Evolutionary conservation across 2,113 vertebrate species (phyloP).

Genomic region (Solea solea): DNA sequence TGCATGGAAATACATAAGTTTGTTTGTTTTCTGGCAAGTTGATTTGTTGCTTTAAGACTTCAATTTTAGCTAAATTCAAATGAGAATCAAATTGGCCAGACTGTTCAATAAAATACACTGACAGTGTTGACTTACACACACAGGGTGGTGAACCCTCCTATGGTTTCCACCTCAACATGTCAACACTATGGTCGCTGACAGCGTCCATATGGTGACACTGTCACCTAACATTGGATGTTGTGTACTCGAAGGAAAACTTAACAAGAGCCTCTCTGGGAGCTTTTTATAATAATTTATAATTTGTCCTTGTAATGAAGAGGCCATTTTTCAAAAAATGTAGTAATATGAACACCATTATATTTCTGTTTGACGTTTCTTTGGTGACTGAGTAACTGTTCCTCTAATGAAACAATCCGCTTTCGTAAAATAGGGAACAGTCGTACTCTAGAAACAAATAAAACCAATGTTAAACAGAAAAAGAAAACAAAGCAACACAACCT

Average conservation of each 20-base stretch:
- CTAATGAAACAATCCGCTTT: not conserved
- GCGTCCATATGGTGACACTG: not conserved
- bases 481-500: not conserved
- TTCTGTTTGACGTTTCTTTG: not conserved
- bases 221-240: not conserved
- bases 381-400: not conserved
- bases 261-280: not conserved
- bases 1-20: conserved; percentile 35
- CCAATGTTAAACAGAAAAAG: conserved; percentile 19
- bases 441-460: conserved; percentile 12
- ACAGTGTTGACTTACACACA: conserved; percentile 68
- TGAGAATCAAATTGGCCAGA: conserved; percentile 77
- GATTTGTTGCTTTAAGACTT: conserved; percentile 61
- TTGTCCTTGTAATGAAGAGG: not conserved
- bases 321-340: no score
- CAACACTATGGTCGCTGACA: conserved; percentile 10
- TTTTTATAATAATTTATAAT: not conserved
- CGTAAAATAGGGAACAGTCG: not conserved
- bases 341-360: no score
- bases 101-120: conserved; percentile 68
- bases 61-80: conserved; percentile 82
- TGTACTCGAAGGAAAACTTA: not conserved
- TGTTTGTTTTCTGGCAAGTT: conserved; percentile 52
- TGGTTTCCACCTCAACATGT: conserved; percentile 9
- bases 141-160: conserved; percentile 25